Conservation (phyloP, 2,888 invertebrate genomes). For the Erannis defoliaria region DNA sequence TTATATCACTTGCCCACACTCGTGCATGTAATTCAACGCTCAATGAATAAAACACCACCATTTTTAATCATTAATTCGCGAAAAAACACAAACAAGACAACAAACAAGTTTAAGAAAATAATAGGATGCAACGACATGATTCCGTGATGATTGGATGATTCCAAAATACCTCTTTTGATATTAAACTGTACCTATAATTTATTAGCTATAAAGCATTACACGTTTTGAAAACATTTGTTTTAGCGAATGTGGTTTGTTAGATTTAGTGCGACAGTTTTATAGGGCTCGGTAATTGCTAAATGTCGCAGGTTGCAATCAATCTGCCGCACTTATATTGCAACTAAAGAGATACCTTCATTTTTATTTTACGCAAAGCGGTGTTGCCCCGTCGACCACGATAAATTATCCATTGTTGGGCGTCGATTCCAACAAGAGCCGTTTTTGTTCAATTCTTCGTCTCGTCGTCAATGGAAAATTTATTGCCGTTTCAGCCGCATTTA, state of each 20-base stretch:
- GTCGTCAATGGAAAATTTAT: slow-evolving; percentile 85
- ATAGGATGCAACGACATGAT: too few species aligned
- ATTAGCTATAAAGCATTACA: slow-evolving; percentile 13
- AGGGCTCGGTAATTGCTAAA: slow-evolving; percentile 39
- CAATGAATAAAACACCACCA: too few species aligned
- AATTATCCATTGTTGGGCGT: slow-evolving; percentile 82
- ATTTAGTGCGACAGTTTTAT: slow-evolving; percentile 42
- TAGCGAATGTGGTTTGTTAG: slow-evolving; percentile 30
- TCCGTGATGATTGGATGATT: too few species aligned
- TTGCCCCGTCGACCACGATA: slow-evolving; percentile 76
- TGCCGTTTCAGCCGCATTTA: slow-evolving; percentile 78
- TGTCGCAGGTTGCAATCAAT: slow-evolving; percentile 41
- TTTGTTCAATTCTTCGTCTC: slow-evolving; percentile 85
- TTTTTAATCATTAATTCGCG: too few species aligned
- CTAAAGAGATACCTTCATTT: slow-evolving; percentile 59
- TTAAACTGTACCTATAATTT: slow-evolving; percentile 32
- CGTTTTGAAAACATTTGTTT: slow-evolving; percentile 22
- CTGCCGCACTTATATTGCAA: slow-evolving; percentile 24
- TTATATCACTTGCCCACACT: too few species aligned
- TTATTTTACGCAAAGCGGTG: slow-evolving; percentile 67
- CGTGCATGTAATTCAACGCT: too few species aligned
- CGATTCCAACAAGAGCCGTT: slow-evolving; percentile 82
- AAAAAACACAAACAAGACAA: too few species aligned
- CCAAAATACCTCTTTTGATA: too few species aligned
- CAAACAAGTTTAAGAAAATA: too few species aligned